phyloP scores from a whole-genome alignment of 2,888 invertebrate species.

The Adela reaumurella region DNA sequence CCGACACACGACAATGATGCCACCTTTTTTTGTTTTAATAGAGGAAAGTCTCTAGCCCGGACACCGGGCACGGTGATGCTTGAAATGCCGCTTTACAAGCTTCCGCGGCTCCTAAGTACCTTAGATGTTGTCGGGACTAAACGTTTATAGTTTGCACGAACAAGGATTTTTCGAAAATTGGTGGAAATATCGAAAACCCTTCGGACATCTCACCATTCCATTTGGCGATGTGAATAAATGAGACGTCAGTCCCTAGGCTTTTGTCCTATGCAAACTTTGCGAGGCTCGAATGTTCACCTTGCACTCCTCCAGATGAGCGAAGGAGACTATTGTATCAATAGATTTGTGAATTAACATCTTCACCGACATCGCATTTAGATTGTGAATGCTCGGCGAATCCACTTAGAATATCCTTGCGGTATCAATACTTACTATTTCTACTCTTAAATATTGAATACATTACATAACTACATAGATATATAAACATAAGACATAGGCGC shows the following conservation, averaged over 20 bases:
- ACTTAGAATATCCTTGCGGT: background rate
- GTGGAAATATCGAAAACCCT: background rate
- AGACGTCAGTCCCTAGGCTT: background rate
- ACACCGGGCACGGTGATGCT: background rate
- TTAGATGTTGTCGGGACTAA: background rate
- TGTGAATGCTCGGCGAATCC: background rate
- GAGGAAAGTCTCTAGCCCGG: too few relatives aligned
- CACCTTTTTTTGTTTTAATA: too few relatives aligned
- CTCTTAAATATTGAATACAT: background rate
- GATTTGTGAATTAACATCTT: background rate
- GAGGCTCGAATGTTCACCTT: background rate
- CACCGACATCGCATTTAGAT: background rate
- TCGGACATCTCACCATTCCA: background rate
- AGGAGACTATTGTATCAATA: background rate
- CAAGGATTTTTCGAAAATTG: background rate
- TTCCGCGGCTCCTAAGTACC: background rate
- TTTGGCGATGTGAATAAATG: too few relatives aligned
- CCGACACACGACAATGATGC: too few relatives aligned
- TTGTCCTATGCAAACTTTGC: background rate
- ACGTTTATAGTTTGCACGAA: background rate
- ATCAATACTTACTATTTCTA: background rate
- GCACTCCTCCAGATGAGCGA: background rate
- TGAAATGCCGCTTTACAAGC: background rate
- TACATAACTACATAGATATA: background rate
- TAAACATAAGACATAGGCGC: background rate